Evolutionary conservation across 2,797 vertebrate genomes (phyloP), one percentile per base, ranked within the genome.

Genomic region (Selene dorsalis): DNA sequence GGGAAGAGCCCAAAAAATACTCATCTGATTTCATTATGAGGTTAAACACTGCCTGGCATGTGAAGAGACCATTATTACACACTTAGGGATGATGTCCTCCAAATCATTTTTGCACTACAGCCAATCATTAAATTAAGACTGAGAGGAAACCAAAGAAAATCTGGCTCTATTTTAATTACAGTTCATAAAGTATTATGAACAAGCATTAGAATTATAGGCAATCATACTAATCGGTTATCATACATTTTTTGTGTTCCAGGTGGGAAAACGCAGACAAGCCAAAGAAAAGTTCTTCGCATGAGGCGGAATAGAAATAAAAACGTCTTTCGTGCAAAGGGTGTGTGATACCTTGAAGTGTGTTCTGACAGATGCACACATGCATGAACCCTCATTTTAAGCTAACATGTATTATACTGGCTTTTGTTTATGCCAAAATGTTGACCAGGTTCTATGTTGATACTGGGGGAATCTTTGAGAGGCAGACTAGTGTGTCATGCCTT

Each of bases 221-320:
- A 35, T 60, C 11, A 28, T 45, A 57, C 77, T 91, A 79, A 92
- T 82, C 8, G 14, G n/a, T 35, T 72, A 12, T 76, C 63, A 0
- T 38, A 24, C 5, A 18, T 62, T 66, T 62, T 56, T 56, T 74
- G 1, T 74, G 1, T 87, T 91, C 38, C 88, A 92, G 93, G 75
- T 48, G 45, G 10, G 11, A 93, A 83, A 71, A 89, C 69, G 53
- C n/a, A 4, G 41, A 1, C 4, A 18, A 6, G 1, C 48, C 43
- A 13, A 50, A 6, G 24, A 47, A 90, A 82, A 82, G 1, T 7
- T 11, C 77, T 38, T 1, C 87, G 70, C 67, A 56, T 73, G 85
- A 92, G 73, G 69, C 60, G 77, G 58, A 64, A 79, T 11, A 82
- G 77, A 83, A 71, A 82, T 22, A 75, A 77, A 0, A 32, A 0